These are phyloP conservation scores for Momotus momota DNA, from an alignment of 2,797 vertebrate species.

Conservation along the genomic window DNA sequence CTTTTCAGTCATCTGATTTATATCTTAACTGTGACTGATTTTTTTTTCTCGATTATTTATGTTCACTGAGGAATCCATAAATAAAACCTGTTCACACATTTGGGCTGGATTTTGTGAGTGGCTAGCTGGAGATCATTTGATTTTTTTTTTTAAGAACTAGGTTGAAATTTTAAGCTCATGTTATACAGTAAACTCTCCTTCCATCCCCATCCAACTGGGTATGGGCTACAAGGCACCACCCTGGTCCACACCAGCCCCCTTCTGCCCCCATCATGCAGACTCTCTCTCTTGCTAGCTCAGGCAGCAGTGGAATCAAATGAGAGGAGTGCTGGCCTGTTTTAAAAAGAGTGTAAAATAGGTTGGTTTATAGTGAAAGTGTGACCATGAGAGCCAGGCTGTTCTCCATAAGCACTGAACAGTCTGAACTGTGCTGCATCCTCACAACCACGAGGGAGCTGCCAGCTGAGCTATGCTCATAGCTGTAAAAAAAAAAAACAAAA, in stretches of 20 bases:
- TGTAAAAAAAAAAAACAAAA: neutral
- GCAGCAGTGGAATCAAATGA: neutral
- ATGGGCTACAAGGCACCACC: neutral
- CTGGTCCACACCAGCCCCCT: neutral
- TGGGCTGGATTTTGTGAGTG: neutral
- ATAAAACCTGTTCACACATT: neutral
- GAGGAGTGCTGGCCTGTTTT: neutral
- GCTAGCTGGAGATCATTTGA: neutral
- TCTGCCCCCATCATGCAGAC: neutral
- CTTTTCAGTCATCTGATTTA: neutral
- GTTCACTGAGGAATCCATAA: neutral
- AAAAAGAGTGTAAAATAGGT: neutral
- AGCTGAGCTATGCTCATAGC: neutral
- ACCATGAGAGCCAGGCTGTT: neutral
- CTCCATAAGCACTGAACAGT: fast-evolving
- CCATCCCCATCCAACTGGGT: neutral
- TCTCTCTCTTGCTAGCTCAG: neutral
- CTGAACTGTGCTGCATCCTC: neutral
- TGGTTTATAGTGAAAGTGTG: neutral
- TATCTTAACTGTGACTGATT: neutral
- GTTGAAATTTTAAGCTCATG: neutral
- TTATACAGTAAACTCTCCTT: neutral
- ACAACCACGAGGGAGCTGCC: neutral
- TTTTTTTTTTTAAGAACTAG: neutral
- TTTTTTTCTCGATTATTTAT: neutral